Percentiles rank a stretch among this genome's conserved stretches.
These are phyloP conservation scores for Oegoconia quadripuncta DNA, from an alignment of 2,888 invertebrate species.

Conservation along the genomic window DNA sequence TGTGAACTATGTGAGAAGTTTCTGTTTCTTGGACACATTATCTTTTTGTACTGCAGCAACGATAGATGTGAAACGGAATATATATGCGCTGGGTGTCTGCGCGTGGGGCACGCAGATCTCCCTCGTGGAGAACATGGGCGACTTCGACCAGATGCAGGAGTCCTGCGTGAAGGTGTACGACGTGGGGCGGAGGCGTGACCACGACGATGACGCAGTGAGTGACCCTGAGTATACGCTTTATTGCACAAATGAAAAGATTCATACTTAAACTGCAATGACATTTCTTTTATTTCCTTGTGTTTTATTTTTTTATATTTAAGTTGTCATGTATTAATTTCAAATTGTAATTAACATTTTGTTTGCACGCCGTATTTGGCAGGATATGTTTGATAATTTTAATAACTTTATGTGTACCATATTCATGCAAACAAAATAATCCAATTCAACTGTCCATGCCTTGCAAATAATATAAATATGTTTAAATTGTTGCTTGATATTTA, in stretches of 20 bases:
- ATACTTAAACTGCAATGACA: too few relatives aligned
- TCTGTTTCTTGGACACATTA: neutral
- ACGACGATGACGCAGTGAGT: conserved; percentile 91
- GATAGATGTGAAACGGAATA: conserved; percentile 93
- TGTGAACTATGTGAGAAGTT: neutral
- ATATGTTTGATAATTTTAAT: too few relatives aligned
- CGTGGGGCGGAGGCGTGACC: conserved; percentile 91
- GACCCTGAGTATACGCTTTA: neutral
- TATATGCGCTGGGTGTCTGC: conserved; percentile 91
- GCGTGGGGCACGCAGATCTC: conserved; percentile 92
- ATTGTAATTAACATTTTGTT: too few relatives aligned
- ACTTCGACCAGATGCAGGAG: conserved; percentile 91
- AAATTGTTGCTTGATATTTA: too few relatives aligned
- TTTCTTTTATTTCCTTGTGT: too few relatives aligned
- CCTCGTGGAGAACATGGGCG: conserved; percentile 92
- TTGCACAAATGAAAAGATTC: neutral
- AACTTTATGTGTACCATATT: too few relatives aligned
- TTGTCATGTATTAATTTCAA: too few relatives aligned
- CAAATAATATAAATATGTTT: too few relatives aligned
- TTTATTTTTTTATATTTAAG: too few relatives aligned
- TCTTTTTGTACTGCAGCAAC: conserved; percentile 81
- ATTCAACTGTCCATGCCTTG: too few relatives aligned
- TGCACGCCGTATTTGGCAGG: too few relatives aligned
- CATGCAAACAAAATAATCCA: too few relatives aligned
- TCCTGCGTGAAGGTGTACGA: conserved; percentile 95